Percentiles rank a stretch among this genome's conserved stretches.
Evolutionary conservation across 2,113 vertebrate species (phyloP).

Genomic region (Rhinolophus ferrumequinum): DNA sequence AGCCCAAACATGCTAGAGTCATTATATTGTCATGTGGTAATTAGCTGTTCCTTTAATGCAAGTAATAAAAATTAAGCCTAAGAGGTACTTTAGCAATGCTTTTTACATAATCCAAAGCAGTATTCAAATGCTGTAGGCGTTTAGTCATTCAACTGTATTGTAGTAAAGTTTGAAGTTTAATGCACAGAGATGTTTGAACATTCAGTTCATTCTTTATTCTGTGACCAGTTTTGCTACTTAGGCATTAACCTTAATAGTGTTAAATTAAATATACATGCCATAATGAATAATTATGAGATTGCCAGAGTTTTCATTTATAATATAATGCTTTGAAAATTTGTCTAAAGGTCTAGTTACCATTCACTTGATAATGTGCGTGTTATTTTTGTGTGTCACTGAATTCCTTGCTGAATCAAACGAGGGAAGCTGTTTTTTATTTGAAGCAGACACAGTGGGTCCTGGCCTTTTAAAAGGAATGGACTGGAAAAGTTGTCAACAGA

Average conservation of each 20-base stretch:
- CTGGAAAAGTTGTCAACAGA: slow-evolving; percentile 22
- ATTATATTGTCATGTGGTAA: slow-evolving; percentile 75
- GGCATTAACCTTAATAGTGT: slow-evolving; percentile 87
- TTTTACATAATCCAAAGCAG: slow-evolving; percentile 83
- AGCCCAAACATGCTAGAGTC: slow-evolving; percentile 71
- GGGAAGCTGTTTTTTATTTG: slow-evolving; percentile 57
- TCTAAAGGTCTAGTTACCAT: slow-evolving; percentile 80
- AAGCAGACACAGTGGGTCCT: slow-evolving; percentile 53
- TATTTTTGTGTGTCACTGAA: slow-evolving; percentile 71
- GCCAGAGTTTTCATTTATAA: slow-evolving; percentile 83
- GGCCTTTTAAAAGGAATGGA: slow-evolving; percentile 10
- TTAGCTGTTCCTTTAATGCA: slow-evolving; percentile 83
- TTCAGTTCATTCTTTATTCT: slow-evolving; percentile 82
- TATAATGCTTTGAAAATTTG: slow-evolving; percentile 80
- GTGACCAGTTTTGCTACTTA: slow-evolving; percentile 83
- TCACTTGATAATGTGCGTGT: slow-evolving; percentile 73
- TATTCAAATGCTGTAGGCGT: slow-evolving; percentile 78
- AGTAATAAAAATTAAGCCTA: slow-evolving; percentile 83
- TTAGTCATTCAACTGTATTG: slow-evolving; percentile 80
- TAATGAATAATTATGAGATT: slow-evolving; percentile 87
- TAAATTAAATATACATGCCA: slow-evolving; percentile 87
- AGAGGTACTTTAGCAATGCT: slow-evolving; percentile 79
- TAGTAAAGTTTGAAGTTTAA: slow-evolving; percentile 80
- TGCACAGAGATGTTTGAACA: slow-evolving; percentile 80
- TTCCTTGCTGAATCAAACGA: slow-evolving; percentile 71